phyloP scores from a whole-genome alignment of 2,888 invertebrate genomes.

The Zaprionus lineosus region DNA sequence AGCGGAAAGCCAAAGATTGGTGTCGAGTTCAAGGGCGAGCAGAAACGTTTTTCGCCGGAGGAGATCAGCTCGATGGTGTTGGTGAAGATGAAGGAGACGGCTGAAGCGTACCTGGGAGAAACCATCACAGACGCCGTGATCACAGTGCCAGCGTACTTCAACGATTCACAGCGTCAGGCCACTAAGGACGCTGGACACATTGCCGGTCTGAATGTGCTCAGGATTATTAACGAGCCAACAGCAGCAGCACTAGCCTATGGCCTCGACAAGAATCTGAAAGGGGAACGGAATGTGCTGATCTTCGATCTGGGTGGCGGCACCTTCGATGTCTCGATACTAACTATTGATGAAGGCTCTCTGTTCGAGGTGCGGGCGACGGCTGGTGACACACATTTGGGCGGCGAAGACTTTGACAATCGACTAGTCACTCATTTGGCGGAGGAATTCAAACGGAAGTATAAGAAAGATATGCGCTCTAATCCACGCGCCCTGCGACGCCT shows the following conservation, averaged over 20 bases:
- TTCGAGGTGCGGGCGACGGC: slow-evolving; percentile 24
- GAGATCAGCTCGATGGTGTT: slow-evolving; percentile 96
- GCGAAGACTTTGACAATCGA: slow-evolving; percentile 26
- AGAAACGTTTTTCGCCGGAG: slow-evolving; percentile 93
- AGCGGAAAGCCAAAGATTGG: slow-evolving; percentile 91
- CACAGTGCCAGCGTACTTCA: slow-evolving; percentile 24
- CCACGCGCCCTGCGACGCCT: slow-evolving; percentile 15
- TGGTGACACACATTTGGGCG: slow-evolving; percentile 25
- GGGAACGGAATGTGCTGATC: slow-evolving; percentile 29
- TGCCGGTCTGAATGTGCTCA: slow-evolving; percentile 25
- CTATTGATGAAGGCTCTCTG: slow-evolving; percentile 21
- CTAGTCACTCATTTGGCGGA: slow-evolving; percentile 31
- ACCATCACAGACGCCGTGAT: slow-evolving; percentile 90
- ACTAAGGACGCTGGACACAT: slow-evolving; percentile 29
- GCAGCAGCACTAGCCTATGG: slow-evolving; percentile 29
- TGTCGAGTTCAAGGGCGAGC: slow-evolving; percentile 94
- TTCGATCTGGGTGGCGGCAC: slow-evolving; percentile 21
- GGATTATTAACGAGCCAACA: slow-evolving; percentile 29
- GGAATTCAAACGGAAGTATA: slow-evolving; percentile 32
- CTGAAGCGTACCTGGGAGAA: slow-evolving; percentile 93
- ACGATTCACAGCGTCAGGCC: slow-evolving; percentile 24
- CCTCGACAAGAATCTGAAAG: slow-evolving; percentile 29
- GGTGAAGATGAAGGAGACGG: slow-evolving; percentile 95
- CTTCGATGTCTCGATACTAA: slow-evolving; percentile 27
- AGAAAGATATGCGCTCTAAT: slow-evolving; percentile 9